Conservation (phyloP, 2,888 invertebrate genomes). For the Sylvicola cinctus region DNA sequence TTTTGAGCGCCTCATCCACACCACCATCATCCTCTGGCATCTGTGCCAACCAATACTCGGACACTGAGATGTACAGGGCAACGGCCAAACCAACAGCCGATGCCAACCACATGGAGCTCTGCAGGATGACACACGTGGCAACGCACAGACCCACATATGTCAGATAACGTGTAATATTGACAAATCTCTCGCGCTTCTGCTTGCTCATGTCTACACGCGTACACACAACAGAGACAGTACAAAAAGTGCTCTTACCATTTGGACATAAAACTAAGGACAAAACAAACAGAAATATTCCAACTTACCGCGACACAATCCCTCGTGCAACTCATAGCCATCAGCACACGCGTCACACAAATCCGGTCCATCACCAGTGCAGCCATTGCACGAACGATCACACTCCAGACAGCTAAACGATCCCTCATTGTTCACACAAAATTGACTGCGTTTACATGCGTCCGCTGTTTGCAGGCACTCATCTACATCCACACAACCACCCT, state of each 20-base stretch:
- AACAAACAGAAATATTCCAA: constrained; percentile 14
- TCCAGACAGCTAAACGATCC: constrained; percentile 59
- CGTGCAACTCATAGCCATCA: constrained; percentile 43
- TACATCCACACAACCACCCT: constrained; percentile 67
- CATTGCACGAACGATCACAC: constrained; percentile 68
- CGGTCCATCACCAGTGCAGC: constrained; percentile 76
- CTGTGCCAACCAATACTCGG: constrained; percentile 48
- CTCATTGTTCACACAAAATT: constrained; percentile 78
- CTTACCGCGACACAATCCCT: constrained; percentile 57
- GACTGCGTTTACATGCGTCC: constrained; percentile 34
- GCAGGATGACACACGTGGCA: constrained; percentile 69
- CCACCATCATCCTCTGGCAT: not conserved
- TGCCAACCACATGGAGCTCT: constrained; percentile 55
- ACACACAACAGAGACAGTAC: constrained; percentile 6
- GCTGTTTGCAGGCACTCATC: constrained; percentile 54
- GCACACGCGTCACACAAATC: constrained; percentile 77
- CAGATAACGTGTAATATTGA: constrained; percentile 48
- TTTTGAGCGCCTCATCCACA: too few relatives aligned
- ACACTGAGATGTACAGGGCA: constrained; percentile 60
- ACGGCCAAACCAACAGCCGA: constrained; percentile 61
- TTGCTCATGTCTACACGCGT: constrained; percentile 23
- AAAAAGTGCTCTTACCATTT: constrained; percentile 1
- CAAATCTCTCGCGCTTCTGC: constrained; percentile 31
- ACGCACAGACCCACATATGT: constrained; percentile 70
- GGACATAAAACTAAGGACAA: not conserved